A percentile compares a stretch with the other conserved stretches of the same genome.
Evolutionary conservation across 2,113 vertebrate species (phyloP).

Genomic region (Festucalex cinctus): DNA sequence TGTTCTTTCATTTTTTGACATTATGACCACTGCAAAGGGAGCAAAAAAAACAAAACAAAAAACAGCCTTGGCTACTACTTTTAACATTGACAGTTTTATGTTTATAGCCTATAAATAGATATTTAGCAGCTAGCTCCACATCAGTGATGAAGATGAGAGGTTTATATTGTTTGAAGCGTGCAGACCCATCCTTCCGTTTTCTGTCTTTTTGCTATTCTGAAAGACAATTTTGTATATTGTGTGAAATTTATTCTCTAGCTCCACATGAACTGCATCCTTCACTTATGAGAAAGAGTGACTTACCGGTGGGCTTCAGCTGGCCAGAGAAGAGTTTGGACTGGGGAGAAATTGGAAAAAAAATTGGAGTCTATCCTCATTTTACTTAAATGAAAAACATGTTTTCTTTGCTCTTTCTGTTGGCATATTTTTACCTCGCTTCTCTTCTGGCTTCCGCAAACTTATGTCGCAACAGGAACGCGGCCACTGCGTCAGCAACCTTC

Average conservation of each 20-base stretch:
- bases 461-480: constrained; percentile 62
- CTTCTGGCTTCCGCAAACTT: constrained; percentile 59
- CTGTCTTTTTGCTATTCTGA: neutral
- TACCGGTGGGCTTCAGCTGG: constrained; percentile 36
- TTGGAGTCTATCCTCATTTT: no score
- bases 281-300: neutral
- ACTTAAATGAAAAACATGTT: no score
- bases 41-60: neutral
- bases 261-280: neutral
- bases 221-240: neutral
- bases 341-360: neutral
- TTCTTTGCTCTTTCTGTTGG: neutral
- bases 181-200: neutral
- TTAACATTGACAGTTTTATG: neutral
- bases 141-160: neutral
- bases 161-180: neutral
- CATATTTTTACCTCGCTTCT: constrained; percentile 18
- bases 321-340: constrained; percentile 44
- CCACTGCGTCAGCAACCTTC: constrained; percentile 59
- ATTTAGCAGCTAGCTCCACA: neutral
- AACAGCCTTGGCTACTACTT: neutral
- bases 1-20: neutral
- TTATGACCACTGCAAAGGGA: neutral
- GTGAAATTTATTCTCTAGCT: neutral
- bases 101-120: neutral